Evolutionary conservation across 1,140 invertebrate species (phyloP), one percentile per base, ranked within the genome.

Genomic region (Drosophila sp.): DNA sequence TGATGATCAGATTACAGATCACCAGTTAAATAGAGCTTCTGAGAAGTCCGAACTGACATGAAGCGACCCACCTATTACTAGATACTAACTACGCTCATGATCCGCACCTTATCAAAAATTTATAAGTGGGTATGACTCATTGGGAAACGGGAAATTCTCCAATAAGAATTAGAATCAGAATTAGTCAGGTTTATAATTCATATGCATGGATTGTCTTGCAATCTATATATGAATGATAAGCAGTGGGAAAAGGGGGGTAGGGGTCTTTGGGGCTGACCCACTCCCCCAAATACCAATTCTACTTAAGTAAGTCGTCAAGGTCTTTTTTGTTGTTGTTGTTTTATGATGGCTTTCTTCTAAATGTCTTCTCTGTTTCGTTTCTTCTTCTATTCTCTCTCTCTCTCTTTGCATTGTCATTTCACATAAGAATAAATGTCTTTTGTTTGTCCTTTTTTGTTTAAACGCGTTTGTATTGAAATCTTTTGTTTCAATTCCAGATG

Each of bases 281-380:
- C 44, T 50, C 23, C 44, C 23, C 23, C 44, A 27, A 47, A 47
- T 47, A 23, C 44, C 44, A 47, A 47, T 47, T 47, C 44, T 44
- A 17, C 33, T 47, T 47, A 23, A 2, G 23, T 50, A 27, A 50
- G 44, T 27, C 23, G 25, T 50, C 23, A 50, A 50, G 44, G 44
- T 8, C 44, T 50, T 50, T 50, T 50, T 7, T 50, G 44, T 47
- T 47, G 7, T 50, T 27, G 23, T 27, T 50, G 8, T 50, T 27
- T 50, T 23, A 8, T 50, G 10, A 6, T 25, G 44, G 3, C 8
- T 50, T 50, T 50, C 23, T 50, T 23, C 23, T 0, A 50, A 10
- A 50, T 50, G 25, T 10, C 23, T 50, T 10, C 3, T 10, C 44
- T 7, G 10, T 10, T 50, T 27, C 27, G 44, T 47, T 47, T 25